Conservation (phyloP, 2,113 vertebrate genomes). For the Dipodomys ordii region DNA sequence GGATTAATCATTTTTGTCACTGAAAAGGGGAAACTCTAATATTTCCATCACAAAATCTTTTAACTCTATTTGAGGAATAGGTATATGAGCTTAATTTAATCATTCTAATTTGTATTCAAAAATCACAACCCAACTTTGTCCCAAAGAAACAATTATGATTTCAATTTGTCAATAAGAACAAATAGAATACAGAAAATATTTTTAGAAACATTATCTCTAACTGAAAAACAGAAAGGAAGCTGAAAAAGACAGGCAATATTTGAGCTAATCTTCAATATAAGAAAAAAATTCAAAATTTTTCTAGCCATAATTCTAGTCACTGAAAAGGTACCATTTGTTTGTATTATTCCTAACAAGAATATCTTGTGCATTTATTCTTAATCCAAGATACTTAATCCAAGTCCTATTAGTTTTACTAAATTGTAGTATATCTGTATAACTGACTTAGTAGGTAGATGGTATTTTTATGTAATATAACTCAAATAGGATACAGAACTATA, state of each 20-base stretch:
- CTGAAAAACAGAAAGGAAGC: not conserved
- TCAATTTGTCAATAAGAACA: not conserved
- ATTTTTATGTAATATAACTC: slow-evolving; percentile 44
- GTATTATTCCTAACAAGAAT: slow-evolving; percentile 20
- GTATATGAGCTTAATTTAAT: not conserved
- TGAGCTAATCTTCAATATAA: slow-evolving; percentile 2
- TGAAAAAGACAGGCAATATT: not conserved
- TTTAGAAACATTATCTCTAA: not conserved
- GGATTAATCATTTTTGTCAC: not conserved
- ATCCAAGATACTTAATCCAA: not conserved
- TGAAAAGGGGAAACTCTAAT: not conserved
- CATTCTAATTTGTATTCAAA: not conserved
- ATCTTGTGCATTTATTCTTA: not conserved
- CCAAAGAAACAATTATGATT: not conserved
- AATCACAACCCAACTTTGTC: not conserved
- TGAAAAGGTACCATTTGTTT: not conserved
- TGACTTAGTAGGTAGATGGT: not conserved
- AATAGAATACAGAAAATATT: not conserved
- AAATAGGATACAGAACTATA: slow-evolving; percentile 17
- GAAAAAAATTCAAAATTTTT: slow-evolving; percentile 3
- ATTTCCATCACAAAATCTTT: not conserved
- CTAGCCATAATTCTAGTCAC: not conserved
- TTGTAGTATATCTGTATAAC: not conserved
- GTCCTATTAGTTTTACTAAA: not conserved
- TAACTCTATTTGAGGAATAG: not conserved